phyloP scores from a whole-genome alignment of 1,140 invertebrate genomes.

The Conopomorpha cramerella region DNA sequence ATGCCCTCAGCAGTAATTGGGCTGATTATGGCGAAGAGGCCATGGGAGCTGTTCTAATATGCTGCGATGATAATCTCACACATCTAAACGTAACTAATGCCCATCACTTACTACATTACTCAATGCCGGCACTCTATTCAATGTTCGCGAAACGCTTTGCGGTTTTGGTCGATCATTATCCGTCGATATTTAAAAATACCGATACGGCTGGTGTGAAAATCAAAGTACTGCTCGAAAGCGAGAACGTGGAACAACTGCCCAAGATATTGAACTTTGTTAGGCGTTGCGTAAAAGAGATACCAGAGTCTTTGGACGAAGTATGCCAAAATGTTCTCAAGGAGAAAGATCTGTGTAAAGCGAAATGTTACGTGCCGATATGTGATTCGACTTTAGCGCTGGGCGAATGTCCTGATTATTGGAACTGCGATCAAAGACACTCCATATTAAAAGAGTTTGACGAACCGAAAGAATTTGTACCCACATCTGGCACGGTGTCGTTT shows the following conservation, averaged over 20 bases:
- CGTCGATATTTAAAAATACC: conserved; percentile 30
- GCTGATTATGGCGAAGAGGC: conserved; percentile 32
- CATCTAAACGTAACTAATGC: conserved; percentile 43
- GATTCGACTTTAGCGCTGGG: conserved; percentile 30
- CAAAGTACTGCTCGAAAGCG: conserved; percentile 37
- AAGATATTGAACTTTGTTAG: conserved; percentile 46
- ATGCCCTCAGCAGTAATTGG: conserved; percentile 22
- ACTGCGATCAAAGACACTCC: conserved; percentile 33
- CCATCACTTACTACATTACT: conserved; percentile 38
- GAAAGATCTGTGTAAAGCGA: conserved; percentile 30
- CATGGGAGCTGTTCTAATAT: conserved; percentile 31
- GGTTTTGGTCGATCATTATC: conserved; percentile 40
- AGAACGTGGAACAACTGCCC: conserved; percentile 35
- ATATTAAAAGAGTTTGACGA: conserved; percentile 26
- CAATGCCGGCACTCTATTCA: conserved; percentile 32
- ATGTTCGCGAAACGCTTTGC: conserved; percentile 43
- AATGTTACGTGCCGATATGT: conserved; percentile 32
- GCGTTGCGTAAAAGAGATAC: conserved; percentile 30
- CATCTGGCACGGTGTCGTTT: conserved; percentile 31
- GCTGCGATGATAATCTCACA: conserved; percentile 40
- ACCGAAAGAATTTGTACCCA: conserved; percentile 35
- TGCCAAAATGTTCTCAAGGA: conserved; percentile 18
- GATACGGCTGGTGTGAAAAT: conserved; percentile 25
- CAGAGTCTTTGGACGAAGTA: conserved; percentile 19
- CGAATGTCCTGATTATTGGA: conserved; percentile 32